Base-by-base conservation (phyloP, 2,888 invertebrate genomes). In the Sarcophaga carnaria region DNA sequence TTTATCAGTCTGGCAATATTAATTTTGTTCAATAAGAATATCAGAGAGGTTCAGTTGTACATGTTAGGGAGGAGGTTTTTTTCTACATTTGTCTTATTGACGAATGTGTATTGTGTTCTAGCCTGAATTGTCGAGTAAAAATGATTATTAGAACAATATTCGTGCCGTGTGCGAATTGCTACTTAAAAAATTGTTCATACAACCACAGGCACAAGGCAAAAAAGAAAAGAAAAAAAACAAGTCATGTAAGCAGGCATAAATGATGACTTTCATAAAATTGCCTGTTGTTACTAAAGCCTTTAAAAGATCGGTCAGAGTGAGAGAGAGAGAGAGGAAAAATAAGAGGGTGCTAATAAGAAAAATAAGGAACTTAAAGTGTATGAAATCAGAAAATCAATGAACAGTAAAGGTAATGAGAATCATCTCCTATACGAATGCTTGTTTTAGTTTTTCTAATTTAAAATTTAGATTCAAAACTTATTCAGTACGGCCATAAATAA, bases 101-200 rank as follows among this genome's bases (percentile, higher is more conserved):
- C 59, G 67, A 67, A 60, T 45, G 60, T 60, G 27, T 45, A 37
- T 10, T 37, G 37, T 69, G 60, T 37, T 59, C 17, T 64, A 66
- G 71, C 63, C 37, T 37, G 59, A 72, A 72, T 72, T 66, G 66
- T 66, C 60, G 80, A 59, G 72, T 72, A 64, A 72, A 22, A 80
- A 80, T 72, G 45, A 72, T 72, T 80, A 80, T 72, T 54, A 66
- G 8, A 37, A 60, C 47, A 77, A 78, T 12, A 75, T 88, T 86
- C 85, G 88, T 88, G 89, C 88, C 88, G 89, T 88, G 89, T 89
- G 89, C 88, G 88, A 85, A 86, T 88, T 83, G 20, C 79, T 85
- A 49, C 78, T 79, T 70, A 37, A 37, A 37, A 37, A 37, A 37
- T 37, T 10, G 37, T 10, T 37, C 37, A 37, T 37, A 37, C 37